phyloP scores from a whole-genome alignment of 2,113 vertebrate species.

The Spheniscus mendiculus region DNA sequence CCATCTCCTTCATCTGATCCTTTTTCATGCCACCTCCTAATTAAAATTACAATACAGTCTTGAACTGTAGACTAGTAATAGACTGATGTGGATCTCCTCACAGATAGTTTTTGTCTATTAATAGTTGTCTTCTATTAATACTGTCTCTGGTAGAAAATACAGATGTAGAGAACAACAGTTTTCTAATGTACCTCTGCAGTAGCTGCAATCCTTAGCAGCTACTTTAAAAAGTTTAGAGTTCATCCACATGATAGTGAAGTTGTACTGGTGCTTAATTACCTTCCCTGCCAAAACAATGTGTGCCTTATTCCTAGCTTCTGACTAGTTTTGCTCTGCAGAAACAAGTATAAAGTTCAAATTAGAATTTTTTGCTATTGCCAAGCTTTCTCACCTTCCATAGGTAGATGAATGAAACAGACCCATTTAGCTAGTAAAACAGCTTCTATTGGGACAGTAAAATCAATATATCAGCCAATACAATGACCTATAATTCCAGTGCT shows the following conservation, averaged over 20 bases:
- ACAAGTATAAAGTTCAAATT: not conserved
- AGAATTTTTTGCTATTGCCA: not conserved
- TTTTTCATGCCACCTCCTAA: not conserved
- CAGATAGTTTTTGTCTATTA: no score
- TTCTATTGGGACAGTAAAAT: not conserved
- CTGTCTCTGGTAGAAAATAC: no score
- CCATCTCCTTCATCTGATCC: not conserved
- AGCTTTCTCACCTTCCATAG: not conserved
- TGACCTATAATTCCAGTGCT: not conserved
- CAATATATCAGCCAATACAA: no score
- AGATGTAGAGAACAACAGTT: no score
- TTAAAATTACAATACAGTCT: no score
- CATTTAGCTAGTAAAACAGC: not conserved
- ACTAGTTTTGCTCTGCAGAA: not conserved
- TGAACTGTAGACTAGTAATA: no score
- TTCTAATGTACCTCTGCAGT: no score
- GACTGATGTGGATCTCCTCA: no score
- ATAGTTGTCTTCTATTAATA: no score
- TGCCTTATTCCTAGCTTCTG: not conserved
- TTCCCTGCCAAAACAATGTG: not conserved
- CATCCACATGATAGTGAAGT: not conserved
- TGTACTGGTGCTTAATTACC: not conserved
- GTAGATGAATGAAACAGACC: not conserved
- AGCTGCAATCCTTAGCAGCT: not conserved
- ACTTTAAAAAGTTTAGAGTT: not conserved